A percentile compares a stretch with the other conserved stretches of the same genome.
phyloP scores from a whole-genome alignment of 2,888 invertebrate species.

The Agriopis aurantiaria region DNA sequence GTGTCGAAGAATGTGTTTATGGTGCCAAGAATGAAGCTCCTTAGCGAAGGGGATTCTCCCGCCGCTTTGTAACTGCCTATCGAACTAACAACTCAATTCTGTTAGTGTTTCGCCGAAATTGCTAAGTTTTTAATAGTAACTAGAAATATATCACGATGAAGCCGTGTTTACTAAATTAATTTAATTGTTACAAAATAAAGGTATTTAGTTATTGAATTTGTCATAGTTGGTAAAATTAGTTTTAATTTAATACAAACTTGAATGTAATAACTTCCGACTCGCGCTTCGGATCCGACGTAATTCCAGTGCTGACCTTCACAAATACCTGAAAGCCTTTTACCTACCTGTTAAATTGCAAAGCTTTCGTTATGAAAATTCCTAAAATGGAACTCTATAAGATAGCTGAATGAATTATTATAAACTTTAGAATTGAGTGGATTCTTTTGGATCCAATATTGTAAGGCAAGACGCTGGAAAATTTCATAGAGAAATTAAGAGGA shows the following conservation, averaged over 20 bases:
- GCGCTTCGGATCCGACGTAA: constrained; percentile 48
- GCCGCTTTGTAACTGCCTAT: constrained; percentile 51
- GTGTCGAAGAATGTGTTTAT: constrained; percentile 85
- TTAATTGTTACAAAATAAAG: neutral
- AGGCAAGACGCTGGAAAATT: constrained; percentile 33
- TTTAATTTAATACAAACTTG: constrained; percentile 16
- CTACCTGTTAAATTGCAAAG: constrained; percentile 64
- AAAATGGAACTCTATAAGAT: constrained; percentile 64
- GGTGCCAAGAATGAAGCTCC: constrained; percentile 82
- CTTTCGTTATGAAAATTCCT: constrained; percentile 70
- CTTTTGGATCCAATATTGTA: constrained; percentile 25
- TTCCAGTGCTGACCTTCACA: constrained; percentile 55
- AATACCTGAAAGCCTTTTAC: constrained; percentile 56
- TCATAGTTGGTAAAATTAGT: neutral
- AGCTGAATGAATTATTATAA: constrained; percentile 62
- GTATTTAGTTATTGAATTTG: neutral
- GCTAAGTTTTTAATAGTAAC: constrained; percentile 9
- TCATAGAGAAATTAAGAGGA: constrained; percentile 14
- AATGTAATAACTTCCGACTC: constrained; percentile 44
- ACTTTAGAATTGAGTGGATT: constrained; percentile 58
- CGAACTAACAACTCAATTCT: constrained; percentile 54
- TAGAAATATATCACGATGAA: neutral
- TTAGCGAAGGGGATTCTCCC: constrained; percentile 63
- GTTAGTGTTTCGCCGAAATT: constrained; percentile 35
- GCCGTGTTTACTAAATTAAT: neutral